A percentile compares a stretch with the other conserved stretches of the same genome.
These are phyloP conservation scores for Perca flavescens DNA, from an alignment of 2,113 vertebrate species.

Conservation along the genomic window DNA sequence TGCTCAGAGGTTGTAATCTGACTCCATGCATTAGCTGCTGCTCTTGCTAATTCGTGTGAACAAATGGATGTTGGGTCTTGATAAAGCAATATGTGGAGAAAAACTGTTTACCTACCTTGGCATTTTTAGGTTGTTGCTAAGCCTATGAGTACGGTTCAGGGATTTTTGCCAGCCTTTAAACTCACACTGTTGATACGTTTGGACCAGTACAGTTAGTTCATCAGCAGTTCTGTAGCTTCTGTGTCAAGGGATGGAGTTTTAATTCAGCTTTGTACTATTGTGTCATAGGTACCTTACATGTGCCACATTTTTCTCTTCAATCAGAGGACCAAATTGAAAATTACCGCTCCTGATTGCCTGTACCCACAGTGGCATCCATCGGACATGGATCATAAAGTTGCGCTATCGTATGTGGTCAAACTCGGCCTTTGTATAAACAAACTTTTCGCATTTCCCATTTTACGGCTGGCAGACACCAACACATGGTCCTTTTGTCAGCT, in stretches of 20 bases:
- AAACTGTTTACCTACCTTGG: constrained; percentile 59
- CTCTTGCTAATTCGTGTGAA: constrained; percentile 74
- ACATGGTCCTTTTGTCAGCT: constrained; percentile 27
- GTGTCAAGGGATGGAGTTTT: neutral
- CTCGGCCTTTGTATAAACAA: constrained; percentile 40
- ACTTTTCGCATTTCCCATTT: constrained; percentile 41
- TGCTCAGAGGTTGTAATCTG: constrained; percentile 77
- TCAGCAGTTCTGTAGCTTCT: constrained; percentile 7
- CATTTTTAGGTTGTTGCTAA: constrained; percentile 49
- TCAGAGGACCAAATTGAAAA: constrained; percentile 14
- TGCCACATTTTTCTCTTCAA: constrained; percentile 20
- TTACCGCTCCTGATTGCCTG: constrained; percentile 14
- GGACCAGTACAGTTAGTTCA: neutral
- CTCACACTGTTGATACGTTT: constrained; percentile 17
- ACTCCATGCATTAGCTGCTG: constrained; percentile 74
- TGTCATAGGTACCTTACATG: constrained; percentile 4
- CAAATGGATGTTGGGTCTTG: constrained; percentile 63
- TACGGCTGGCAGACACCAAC: constrained; percentile 44
- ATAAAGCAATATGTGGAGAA: constrained; percentile 39
- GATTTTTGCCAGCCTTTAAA: constrained; percentile 54
- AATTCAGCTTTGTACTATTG: constrained; percentile 14
- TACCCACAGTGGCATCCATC: neutral
- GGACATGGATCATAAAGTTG: constrained; percentile 23
- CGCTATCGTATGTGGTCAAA: constrained; percentile 42
- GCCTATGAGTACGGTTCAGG: constrained; percentile 36